These are phyloP conservation scores for Anagyrus pseudococci DNA, from an alignment of 2,888 invertebrate species.

Conservation along the genomic window DNA sequence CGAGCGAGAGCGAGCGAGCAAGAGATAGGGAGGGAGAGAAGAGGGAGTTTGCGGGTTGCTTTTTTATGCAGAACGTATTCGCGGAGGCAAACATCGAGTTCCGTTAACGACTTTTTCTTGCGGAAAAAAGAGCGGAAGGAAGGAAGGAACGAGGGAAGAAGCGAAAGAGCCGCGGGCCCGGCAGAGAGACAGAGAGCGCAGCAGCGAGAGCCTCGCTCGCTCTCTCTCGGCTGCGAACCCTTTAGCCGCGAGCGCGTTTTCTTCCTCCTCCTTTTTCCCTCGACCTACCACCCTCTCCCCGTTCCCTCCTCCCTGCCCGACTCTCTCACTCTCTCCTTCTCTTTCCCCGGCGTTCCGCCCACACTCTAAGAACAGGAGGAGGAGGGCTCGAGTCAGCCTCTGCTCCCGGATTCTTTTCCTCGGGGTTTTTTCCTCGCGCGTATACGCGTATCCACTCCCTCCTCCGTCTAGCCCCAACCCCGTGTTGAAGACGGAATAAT, in stretches of 20 bases:
- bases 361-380: too few species aligned
- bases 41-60: constrained; percentile 9
- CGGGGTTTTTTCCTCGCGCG: constrained; percentile 23
- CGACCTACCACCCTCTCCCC: background rate
- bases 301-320: background rate
- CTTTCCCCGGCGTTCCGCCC: background rate
- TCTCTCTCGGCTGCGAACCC: constrained; percentile 11
- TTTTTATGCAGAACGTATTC: constrained; percentile 29
- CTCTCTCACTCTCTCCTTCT: constrained; percentile 11
- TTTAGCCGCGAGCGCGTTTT: constrained; percentile 13
- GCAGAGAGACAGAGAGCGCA: background rate
- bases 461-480: too few species aligned
- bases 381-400: constrained; percentile 6
- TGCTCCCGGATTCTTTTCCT: constrained; percentile 21
- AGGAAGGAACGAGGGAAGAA: constrained; percentile 1
- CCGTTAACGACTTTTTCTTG: constrained; percentile 36
- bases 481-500: constrained; percentile 33
- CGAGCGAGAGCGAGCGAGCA: constrained; percentile 10
- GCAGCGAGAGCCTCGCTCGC: background rate
- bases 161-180: constrained; percentile 13
- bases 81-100: constrained; percentile 33
- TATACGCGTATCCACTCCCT: background rate
- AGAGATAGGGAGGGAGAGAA: too few species aligned
- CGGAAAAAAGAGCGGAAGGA: constrained; percentile 2
- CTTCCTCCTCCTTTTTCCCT: background rate